These are phyloP conservation scores for Globodera ellingtonae DNA, from an alignment of 1,140 invertebrate genomes.

Conservation along the genomic window DNA sequence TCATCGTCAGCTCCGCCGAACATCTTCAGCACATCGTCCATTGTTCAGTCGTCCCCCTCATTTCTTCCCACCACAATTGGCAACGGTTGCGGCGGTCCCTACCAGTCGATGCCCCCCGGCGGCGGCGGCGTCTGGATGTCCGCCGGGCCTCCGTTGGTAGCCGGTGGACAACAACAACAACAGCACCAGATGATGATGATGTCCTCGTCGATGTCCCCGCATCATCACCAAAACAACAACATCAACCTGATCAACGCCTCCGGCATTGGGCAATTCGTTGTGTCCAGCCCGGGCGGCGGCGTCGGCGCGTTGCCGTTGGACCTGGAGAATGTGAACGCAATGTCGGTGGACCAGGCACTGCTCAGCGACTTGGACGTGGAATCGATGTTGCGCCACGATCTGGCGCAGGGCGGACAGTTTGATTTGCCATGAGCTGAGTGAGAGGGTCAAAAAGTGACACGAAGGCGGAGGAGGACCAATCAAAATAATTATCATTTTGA, in stretches of 20 bases:
- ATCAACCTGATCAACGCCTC: not conserved
- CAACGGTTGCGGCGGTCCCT: not conserved
- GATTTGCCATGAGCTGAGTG: constrained; percentile 21
- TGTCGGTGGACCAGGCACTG: constrained; percentile 22
- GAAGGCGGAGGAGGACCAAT: no score
- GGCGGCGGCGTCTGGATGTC: not conserved
- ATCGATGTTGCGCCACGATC: constrained; percentile 33
- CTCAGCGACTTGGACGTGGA: constrained; percentile 33
- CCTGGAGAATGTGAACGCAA: constrained; percentile 38
- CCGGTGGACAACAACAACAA: constrained; percentile 17
- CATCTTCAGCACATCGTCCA: not conserved
- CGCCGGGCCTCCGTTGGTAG: not conserved
- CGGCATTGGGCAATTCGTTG: not conserved
- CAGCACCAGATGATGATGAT: constrained; percentile 6
- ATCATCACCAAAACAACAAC: not conserved
- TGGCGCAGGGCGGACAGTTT: constrained; percentile 30
- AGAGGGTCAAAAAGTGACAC: no score
- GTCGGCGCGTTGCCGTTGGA: constrained; percentile 25
- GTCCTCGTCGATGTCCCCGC: constrained; percentile 1
- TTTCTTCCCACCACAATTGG: not conserved
- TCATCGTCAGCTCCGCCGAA: not conserved
- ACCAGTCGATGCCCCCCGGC: not conserved
- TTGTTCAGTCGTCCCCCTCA: not conserved
- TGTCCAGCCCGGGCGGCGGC: not conserved
- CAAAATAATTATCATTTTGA: no score